Conservation (phyloP, 2,888 invertebrate genomes). For the Himalopsyche anomala region DNA sequence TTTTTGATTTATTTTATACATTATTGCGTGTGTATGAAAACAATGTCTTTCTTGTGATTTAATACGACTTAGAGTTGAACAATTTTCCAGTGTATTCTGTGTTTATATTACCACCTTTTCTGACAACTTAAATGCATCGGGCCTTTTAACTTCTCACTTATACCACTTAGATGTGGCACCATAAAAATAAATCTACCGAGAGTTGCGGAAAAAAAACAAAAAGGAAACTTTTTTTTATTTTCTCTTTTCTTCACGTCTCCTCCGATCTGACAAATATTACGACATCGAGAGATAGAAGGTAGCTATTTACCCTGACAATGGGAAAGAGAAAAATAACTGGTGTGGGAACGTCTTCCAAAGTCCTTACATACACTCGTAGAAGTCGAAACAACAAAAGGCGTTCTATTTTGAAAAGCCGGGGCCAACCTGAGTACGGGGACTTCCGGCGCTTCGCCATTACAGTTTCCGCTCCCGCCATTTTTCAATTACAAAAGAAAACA, state of each 20-base stretch:
- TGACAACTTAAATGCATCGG: background rate
- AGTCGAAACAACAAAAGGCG: conserved; percentile 60
- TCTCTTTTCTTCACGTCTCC: conserved; percentile 2
- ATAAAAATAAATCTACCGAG: conserved; percentile 32
- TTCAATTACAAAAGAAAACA: conserved; percentile 66
- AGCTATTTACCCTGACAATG: conserved; percentile 43
- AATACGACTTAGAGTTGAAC: too few relatives aligned
- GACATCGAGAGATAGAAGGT: conserved; percentile 45
- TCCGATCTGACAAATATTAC: conserved; percentile 45
- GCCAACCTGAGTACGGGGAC: conserved; percentile 63
- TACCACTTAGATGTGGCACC: conserved; percentile 7
- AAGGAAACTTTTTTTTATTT: conserved; percentile 45
- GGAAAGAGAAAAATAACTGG: conserved; percentile 3
- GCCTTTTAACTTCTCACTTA: conserved; percentile 1
- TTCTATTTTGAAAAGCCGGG: conserved; percentile 64
- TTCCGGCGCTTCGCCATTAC: conserved; percentile 65
- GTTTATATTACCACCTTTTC: background rate
- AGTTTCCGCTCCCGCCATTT: conserved; percentile 65
- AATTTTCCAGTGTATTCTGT: too few relatives aligned
- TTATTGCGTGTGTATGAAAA: too few relatives aligned
- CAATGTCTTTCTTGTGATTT: too few relatives aligned
- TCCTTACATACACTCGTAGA: conserved; percentile 54
- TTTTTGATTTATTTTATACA: too few relatives aligned
- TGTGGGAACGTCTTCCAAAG: conserved; percentile 49
- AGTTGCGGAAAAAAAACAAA: conserved; percentile 22